Percentiles rank a stretch among this genome's conserved stretches.
Evolutionary conservation across 1,140 invertebrate genomes (phyloP).

Genomic region (Lineus longissimus): DNA sequence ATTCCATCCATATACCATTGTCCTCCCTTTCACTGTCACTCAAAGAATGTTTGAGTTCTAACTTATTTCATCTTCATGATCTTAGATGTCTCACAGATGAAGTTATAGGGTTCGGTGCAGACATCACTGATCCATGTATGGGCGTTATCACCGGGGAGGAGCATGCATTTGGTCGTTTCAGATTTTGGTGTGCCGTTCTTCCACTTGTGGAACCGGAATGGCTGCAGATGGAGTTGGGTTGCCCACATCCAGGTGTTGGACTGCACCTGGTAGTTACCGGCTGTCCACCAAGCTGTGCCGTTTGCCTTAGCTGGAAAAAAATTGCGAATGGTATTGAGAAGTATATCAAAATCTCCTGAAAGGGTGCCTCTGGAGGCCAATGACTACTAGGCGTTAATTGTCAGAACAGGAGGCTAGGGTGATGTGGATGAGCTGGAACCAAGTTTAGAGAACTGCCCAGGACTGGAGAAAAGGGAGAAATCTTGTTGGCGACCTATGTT

Average conservation of each 20-base stretch:
- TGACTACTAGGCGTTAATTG: too few relatives aligned
- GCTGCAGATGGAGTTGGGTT: constrained; percentile 17
- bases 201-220: constrained; percentile 34
- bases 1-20: too few relatives aligned
- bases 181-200: constrained; percentile 30
- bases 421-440: too few relatives aligned
- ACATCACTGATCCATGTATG: constrained; percentile 32
- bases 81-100: constrained; percentile 25
- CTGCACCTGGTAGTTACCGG: constrained; percentile 27
- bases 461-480: too few relatives aligned
- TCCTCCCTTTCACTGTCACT: too few relatives aligned
- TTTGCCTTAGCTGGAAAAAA: constrained; percentile 24
- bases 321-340: not conserved
- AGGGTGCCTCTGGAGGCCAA: too few relatives aligned
- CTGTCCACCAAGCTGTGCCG: constrained; percentile 35
- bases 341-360: too few relatives aligned
- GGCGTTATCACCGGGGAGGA: constrained; percentile 23
- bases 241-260: constrained; percentile 40
- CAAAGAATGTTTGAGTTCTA: too few relatives aligned
- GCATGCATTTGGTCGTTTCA: constrained; percentile 28
- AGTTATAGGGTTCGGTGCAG: constrained; percentile 25
- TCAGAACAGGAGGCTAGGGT: too few relatives aligned
- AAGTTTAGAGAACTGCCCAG: too few relatives aligned
- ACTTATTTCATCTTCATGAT: too few relatives aligned
- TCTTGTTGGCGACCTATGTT: too few relatives aligned